These are phyloP conservation scores for Catocala fraxini DNA, from an alignment of 2,888 invertebrate species.

Conservation along the genomic window DNA sequence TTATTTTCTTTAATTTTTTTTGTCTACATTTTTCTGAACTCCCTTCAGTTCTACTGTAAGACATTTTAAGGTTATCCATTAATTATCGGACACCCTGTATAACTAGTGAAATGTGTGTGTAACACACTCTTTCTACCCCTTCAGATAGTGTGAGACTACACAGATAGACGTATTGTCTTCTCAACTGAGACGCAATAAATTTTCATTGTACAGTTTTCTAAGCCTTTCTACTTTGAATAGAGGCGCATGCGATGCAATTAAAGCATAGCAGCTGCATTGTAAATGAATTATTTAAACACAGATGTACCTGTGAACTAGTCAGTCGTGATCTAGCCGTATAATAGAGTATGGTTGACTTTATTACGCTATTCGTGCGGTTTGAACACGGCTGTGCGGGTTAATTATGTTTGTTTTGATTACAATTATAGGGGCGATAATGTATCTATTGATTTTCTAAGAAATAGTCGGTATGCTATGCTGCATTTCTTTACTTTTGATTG, in stretches of 20 bases:
- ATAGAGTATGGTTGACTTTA: conserved; percentile 33
- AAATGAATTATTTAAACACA: conserved; percentile 31
- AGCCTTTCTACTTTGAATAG: conserved; percentile 28
- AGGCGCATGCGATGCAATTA: conserved; percentile 33
- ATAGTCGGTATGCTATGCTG: not conserved
- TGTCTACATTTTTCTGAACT: too few relatives aligned
- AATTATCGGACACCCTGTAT: too few relatives aligned
- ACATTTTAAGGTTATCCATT: too few relatives aligned
- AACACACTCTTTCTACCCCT: too few relatives aligned
- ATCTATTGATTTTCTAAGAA: not conserved
- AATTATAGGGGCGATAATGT: not conserved
- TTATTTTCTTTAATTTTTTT: too few relatives aligned
- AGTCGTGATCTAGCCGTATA: conserved; percentile 43
- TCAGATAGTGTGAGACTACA: too few relatives aligned
- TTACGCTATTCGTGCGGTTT: conserved; percentile 38
- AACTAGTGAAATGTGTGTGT: too few relatives aligned
- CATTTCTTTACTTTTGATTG: too few relatives aligned
- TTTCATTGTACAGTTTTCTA: conserved; percentile 30
- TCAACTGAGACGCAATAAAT: conserved; percentile 17
- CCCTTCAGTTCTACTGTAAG: too few relatives aligned
- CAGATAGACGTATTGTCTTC: conserved; percentile 23
- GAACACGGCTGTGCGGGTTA: conserved; percentile 14
- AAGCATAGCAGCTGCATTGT: conserved; percentile 35
- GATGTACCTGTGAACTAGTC: conserved; percentile 46
- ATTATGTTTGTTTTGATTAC: not conserved